These are phyloP conservation scores for Chironomus striatipennis DNA, from an alignment of 1,140 invertebrate species.

Conservation along the genomic window DNA sequence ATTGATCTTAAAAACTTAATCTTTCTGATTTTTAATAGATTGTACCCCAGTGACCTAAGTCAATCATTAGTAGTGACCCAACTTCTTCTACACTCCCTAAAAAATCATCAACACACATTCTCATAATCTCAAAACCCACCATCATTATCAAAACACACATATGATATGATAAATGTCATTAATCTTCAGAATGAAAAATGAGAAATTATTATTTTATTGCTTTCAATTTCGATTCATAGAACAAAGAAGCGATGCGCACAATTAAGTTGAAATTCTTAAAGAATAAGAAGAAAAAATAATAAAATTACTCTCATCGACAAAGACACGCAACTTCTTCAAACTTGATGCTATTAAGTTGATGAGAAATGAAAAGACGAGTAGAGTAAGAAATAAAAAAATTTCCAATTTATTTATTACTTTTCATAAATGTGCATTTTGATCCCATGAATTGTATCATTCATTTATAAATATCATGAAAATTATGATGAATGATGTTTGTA, in stretches of 20 bases:
- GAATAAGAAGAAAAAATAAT: too few species aligned
- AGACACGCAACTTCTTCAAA: background rate
- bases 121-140: too few species aligned
- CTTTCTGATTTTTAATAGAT: too few species aligned
- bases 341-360: too few species aligned
- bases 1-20: too few species aligned
- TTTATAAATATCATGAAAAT: background rate
- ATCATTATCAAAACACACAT: background rate
- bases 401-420: conserved; percentile 6
- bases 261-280: conserved; percentile 1
- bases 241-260: conserved; percentile 9
- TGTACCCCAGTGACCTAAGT: too few species aligned
- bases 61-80: too few species aligned
- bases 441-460: conserved; percentile 7
- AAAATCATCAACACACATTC: too few species aligned
- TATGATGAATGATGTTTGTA: background rate
- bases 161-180: background rate
- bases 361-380: background rate
- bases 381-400: background rate
- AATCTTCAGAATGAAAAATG: background rate
- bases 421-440: conserved; percentile 13
- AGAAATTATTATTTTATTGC: conserved; percentile 23
- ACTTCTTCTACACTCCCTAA: too few species aligned
- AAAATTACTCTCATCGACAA: background rate
- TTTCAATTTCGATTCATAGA: conserved; percentile 3